Evolutionary conservation across 1,140 invertebrate species (phyloP), one percentile per base, ranked within the genome.

Genomic region (Venustaconcha ellipsiformis): DNA sequence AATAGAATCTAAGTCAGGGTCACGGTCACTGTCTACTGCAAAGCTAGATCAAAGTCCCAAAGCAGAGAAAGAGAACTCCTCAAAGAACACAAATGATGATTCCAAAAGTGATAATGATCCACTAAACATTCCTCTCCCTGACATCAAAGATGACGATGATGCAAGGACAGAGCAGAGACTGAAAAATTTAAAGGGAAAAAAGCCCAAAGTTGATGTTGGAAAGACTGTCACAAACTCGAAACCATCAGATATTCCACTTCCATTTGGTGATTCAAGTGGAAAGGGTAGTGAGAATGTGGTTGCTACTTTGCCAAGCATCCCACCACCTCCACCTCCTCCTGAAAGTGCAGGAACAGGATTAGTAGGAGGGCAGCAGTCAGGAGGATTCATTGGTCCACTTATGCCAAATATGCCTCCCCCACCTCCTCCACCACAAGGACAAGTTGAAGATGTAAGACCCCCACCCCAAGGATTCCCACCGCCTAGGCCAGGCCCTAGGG

Each of bases 91-190:
- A 71, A 59, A 77, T n/a, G 66, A 55, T 13, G 37, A 48, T 48
- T 48, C 37, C 37, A 67, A 76, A 18, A 55, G 58, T 37, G 72
- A 77, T 57, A 73, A 69, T 70, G 78, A 80, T 69, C 79, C 82
- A 37, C 62, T 78, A 20, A 78, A 80, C 70, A 83, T 83, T 48
- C 82, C 82, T 23, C 67, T 83, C 26, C 82, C 82, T 26, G 79
- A 83, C 57, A 64, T 83, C 13, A 72, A 70, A 23, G 68, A 71
- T 67, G 72, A 79, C 55, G 78, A 78, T 57, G 76, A 76, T 70
- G 72, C 72, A 79, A 79, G 71, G 68, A 70, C 74, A 57, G 65
- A 76, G 23, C 76, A 76, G 66, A 81, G 79, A 65, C 62, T 80
- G 15, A 58, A 70, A 57, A 80, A 82, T 63, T 71, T 80, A 20